Percentiles rank a stretch among this genome's conserved stretches.
Evolutionary conservation across 2,888 invertebrate genomes (phyloP).

Genomic region (Elysia crispata): DNA sequence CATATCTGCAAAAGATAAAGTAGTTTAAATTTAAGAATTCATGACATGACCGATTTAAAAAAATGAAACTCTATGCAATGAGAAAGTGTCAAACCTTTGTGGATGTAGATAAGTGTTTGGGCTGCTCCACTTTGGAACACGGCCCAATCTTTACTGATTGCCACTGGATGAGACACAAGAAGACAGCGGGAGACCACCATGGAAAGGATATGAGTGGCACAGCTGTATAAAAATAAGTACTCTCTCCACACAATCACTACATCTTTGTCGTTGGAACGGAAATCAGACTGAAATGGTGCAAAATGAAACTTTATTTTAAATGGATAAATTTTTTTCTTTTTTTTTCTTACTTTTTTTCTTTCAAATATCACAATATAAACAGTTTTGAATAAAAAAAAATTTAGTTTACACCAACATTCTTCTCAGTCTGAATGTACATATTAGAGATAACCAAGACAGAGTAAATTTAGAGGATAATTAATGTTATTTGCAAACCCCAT

Average conservation of each 20-base stretch:
- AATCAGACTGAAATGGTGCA: constrained; percentile 49
- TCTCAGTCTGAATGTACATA: no score
- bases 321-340: no score
- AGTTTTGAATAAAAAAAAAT: no score
- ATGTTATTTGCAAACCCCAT: no score
- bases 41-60: no score
- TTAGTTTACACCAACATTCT: no score
- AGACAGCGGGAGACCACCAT: constrained; percentile 57
- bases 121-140: constrained; percentile 67
- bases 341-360: not conserved
- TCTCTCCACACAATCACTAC: constrained; percentile 58
- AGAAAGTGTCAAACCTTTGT: constrained; percentile 22
- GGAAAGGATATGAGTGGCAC: constrained; percentile 56
- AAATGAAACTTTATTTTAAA: not conserved
- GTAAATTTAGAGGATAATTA: no score
- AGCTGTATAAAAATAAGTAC: constrained; percentile 57
- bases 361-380: no score
- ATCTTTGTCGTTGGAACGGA: constrained; percentile 46
- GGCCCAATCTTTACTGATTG: constrained; percentile 59
- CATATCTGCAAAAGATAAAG: no score
- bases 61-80: not conserved
- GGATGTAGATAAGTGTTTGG: constrained; percentile 58
- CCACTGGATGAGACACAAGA: constrained; percentile 57
- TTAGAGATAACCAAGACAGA: no score
- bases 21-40: no score